Conservation (phyloP, 2,888 invertebrate species). For the Lasioglossum lativentre region DNA sequence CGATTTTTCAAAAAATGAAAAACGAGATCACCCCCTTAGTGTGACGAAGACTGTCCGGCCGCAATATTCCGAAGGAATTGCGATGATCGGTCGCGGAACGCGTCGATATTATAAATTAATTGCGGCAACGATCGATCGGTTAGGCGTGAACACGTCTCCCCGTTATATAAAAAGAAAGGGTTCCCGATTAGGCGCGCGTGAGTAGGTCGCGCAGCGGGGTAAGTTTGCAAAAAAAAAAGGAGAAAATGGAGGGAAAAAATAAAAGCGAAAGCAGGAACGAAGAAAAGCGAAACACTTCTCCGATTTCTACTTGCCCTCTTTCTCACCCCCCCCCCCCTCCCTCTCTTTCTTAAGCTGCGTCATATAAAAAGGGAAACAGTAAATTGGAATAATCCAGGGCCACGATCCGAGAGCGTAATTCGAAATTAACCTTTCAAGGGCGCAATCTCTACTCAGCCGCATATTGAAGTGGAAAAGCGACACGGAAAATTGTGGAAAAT, state of each 20-base stretch:
- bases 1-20: neutral
- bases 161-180: constrained; percentile 65
- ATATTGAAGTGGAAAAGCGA: constrained; percentile 4
- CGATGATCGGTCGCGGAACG: constrained; percentile 33
- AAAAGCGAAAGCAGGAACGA: neutral
- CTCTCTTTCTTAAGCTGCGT: neutral
- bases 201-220: constrained; percentile 49
- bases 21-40: neutral
- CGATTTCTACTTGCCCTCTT: neutral
- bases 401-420: neutral
- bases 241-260: constrained; percentile 12
- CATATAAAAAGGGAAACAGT: neutral
- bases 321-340: too few species aligned
- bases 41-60: neutral
- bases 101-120: constrained; percentile 58
- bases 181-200: constrained; percentile 56
- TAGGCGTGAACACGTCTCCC: constrained; percentile 37
- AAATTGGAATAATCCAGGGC: neutral
- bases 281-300: neutral
- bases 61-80: constrained; percentile 12
- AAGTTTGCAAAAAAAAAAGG: constrained; percentile 55
- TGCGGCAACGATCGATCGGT: constrained; percentile 47
- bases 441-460: neutral
- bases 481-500: neutral
- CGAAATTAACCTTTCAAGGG: constrained; percentile 2